Conservation (phyloP, 2,888 invertebrate genomes). For the Leptopilina syphax region DNA sequence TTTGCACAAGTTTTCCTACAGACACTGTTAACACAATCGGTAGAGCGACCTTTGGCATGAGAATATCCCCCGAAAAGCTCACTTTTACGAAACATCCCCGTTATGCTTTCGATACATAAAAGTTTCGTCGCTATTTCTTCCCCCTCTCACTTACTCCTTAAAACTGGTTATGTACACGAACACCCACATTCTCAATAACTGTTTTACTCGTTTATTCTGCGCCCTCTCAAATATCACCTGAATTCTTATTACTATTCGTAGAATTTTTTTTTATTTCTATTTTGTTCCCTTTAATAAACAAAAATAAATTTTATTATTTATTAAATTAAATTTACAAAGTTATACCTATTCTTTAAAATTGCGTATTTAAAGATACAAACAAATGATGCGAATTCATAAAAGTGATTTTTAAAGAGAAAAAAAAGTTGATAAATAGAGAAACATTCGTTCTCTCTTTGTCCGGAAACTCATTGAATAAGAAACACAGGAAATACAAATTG, state of each 20-base stretch:
- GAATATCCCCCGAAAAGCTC: conserved; percentile 39
- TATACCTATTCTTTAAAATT: too few species aligned
- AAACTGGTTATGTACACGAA: conserved; percentile 17
- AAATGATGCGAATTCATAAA: too few species aligned
- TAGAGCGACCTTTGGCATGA: conserved; percentile 55
- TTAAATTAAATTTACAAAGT: too few species aligned
- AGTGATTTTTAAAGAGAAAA: too few species aligned
- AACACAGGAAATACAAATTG: too few species aligned
- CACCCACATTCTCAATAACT: conserved; percentile 28
- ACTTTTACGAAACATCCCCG: conserved; percentile 47
- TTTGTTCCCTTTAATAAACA: background rate
- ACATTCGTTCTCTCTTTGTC: too few species aligned
- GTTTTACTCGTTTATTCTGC: conserved; percentile 24
- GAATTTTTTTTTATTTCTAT: conserved; percentile 38
- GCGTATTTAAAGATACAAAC: too few species aligned
- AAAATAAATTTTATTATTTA: too few species aligned
- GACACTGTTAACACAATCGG: conserved; percentile 62
- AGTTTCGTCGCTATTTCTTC: conserved; percentile 57
- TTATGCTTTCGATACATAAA: conserved; percentile 54
- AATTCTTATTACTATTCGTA: too few species aligned
- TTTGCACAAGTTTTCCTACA: conserved; percentile 37
- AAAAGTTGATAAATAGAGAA: too few species aligned
- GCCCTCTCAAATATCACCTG: conserved; percentile 40
- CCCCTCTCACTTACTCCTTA: too few species aligned
- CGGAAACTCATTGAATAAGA: too few species aligned